Evolutionary conservation across 2,113 vertebrate species (phyloP).

Genomic region (Elaphurus davidianus): DNA sequence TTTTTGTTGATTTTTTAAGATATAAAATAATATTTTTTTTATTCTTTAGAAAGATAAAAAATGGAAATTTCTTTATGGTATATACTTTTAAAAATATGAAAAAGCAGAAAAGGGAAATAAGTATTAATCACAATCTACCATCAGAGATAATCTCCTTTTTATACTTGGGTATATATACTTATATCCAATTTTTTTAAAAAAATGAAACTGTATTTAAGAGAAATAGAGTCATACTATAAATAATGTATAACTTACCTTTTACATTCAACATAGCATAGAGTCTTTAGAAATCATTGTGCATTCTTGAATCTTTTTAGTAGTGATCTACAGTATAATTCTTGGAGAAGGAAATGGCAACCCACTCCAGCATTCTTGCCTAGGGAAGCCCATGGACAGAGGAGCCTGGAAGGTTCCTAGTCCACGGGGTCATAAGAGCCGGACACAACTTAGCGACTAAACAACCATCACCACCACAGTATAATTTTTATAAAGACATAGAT

Average conservation of each 20-base stretch:
- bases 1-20: not conserved
- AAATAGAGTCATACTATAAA: not conserved
- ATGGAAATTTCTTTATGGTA: not conserved
- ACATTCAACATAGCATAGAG: not conserved
- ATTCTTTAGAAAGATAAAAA: not conserved
- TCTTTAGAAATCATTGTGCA: not conserved
- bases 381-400: not conserved
- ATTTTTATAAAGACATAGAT: not conserved
- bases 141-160: not conserved
- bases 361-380: not conserved
- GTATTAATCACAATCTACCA: not conserved
- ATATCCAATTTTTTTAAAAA: not conserved
- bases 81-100: not conserved
- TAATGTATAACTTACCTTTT: not conserved
- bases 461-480: not conserved
- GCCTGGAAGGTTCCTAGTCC: not conserved
- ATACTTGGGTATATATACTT: not conserved
- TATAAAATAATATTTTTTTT: not conserved
- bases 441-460: fast-evolving
- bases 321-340: not conserved
- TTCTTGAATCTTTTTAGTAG: not conserved
- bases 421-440: fast-evolving
- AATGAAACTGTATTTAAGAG: not conserved
- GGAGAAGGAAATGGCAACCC: not conserved
- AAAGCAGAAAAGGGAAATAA: not conserved